These are phyloP conservation scores for Athalia cordata DNA, from an alignment of 2,888 invertebrate genomes.

Conservation along the genomic window DNA sequence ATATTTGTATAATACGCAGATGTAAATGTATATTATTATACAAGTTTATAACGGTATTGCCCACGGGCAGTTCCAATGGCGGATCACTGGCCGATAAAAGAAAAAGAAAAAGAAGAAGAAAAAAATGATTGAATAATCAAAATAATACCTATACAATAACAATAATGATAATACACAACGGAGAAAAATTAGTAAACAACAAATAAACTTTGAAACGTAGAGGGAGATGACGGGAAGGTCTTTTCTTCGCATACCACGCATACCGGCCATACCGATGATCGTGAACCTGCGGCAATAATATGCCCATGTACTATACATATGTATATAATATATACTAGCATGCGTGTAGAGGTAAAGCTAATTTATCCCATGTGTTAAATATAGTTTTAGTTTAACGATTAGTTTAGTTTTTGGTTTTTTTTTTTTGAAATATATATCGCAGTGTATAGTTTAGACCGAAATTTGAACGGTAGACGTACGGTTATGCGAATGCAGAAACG, in stretches of 20 bases:
- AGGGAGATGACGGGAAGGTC: not conserved
- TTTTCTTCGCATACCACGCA: constrained; percentile 37
- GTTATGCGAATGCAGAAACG: no score
- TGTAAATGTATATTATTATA: not conserved
- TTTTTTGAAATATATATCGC: no score
- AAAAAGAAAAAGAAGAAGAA: not conserved
- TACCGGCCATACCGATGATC: constrained; percentile 34
- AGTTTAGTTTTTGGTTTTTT: no score
- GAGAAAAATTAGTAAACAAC: not conserved
- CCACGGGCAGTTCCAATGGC: constrained; percentile 24
- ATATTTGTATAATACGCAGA: no score
- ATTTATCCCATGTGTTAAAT: no score
- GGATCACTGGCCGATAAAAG: constrained; percentile 21
- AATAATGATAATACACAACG: not conserved
- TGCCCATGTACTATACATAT: not conserved
- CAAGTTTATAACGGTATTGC: constrained; percentile 15
- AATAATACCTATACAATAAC: not conserved
- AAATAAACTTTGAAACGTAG: not conserved
- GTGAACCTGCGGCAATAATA: constrained; percentile 16
- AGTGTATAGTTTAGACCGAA: no score
- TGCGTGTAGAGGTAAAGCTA: no score
- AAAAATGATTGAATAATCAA: not conserved
- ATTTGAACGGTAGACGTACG: no score
- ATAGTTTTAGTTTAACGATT: no score
- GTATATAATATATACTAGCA: not conserved